Percentiles rank a stretch among this genome's conserved stretches.
Conservation (phyloP, 2,888 invertebrate species). For the Allolobophora icterica region DNA sequence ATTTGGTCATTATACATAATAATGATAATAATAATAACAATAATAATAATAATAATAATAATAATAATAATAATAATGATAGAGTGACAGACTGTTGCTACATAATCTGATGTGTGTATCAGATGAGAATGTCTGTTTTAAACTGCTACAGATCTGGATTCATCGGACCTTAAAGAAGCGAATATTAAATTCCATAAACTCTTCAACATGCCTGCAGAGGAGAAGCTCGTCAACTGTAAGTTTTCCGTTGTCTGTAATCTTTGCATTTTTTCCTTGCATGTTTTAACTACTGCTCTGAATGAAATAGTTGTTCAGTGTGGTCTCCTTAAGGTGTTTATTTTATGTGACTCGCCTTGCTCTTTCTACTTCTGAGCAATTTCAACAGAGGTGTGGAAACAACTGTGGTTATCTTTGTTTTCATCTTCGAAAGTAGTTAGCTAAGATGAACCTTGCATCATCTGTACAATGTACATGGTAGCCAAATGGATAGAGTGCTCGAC, state of each 20-base stretch:
- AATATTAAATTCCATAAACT: constrained; percentile 83
- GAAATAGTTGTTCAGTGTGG: neutral
- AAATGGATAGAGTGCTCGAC: no score
- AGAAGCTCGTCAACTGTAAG: constrained; percentile 93
- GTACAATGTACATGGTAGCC: no score
- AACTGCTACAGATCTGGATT: constrained; percentile 77
- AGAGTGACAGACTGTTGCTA: no score
- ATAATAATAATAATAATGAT: constrained; percentile 7
- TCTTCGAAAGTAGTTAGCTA: no score
- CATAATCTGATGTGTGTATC: no score
- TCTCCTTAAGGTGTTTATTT: neutral
- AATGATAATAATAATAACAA: neutral
- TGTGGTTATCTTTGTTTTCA: no score
- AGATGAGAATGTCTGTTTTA: neutral
- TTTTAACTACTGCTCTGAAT: neutral
- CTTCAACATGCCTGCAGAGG: constrained; percentile 89
- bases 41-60: constrained; percentile 29
- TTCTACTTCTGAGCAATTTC: no score
- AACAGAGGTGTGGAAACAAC: no score
- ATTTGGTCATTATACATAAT: no score
- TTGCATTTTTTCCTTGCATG: neutral
- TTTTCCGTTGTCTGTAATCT: constrained; percentile 35
- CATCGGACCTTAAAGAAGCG: constrained; percentile 77
- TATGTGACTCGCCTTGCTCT: no score
- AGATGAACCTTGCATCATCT: no score